A percentile compares a stretch with the other conserved stretches of the same genome.
These are phyloP conservation scores for Machimus rusticus DNA, from an alignment of 2,888 invertebrate species.

Conservation along the genomic window DNA sequence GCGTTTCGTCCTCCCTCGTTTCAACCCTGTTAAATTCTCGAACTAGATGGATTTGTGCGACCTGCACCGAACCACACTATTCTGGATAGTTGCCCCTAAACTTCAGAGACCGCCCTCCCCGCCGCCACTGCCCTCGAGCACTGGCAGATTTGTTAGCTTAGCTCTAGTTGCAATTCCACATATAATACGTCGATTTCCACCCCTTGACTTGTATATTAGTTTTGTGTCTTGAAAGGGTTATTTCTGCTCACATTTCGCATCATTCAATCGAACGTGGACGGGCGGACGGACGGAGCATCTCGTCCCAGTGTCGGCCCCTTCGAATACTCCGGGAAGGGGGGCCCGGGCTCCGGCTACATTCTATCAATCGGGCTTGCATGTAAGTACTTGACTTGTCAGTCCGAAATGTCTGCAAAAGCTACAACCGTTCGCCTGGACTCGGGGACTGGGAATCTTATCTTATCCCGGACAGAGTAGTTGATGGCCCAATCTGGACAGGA, in stretches of 20 bases:
- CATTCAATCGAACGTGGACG: conserved; percentile 32
- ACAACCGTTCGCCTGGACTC: background rate
- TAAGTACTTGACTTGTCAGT: conserved; percentile 41
- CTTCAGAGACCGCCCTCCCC: background rate
- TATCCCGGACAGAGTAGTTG: conserved; percentile 37
- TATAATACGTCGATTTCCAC: conserved; percentile 31
- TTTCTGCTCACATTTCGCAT: conserved; percentile 38
- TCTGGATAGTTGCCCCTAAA: background rate
- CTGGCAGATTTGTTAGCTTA: conserved; percentile 35
- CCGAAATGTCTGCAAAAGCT: conserved; percentile 27
- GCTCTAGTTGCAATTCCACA: conserved; percentile 13
- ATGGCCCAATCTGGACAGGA: conserved; percentile 41
- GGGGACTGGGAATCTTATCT: conserved; percentile 27
- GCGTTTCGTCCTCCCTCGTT: background rate
- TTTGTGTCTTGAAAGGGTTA: conserved; percentile 40
- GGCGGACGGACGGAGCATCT: background rate
- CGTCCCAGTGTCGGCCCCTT: background rate
- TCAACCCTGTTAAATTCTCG: background rate
- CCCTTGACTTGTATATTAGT: conserved; percentile 40
- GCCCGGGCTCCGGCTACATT: background rate
- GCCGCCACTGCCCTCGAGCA: background rate
- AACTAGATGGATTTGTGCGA: background rate
- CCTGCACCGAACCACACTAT: conserved; percentile 1
- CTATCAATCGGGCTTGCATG: conserved; percentile 34
- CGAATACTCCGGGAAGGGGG: background rate